Base-by-base conservation (phyloP, 2,888 invertebrate species). In the Odiellus spinosus region DNA sequence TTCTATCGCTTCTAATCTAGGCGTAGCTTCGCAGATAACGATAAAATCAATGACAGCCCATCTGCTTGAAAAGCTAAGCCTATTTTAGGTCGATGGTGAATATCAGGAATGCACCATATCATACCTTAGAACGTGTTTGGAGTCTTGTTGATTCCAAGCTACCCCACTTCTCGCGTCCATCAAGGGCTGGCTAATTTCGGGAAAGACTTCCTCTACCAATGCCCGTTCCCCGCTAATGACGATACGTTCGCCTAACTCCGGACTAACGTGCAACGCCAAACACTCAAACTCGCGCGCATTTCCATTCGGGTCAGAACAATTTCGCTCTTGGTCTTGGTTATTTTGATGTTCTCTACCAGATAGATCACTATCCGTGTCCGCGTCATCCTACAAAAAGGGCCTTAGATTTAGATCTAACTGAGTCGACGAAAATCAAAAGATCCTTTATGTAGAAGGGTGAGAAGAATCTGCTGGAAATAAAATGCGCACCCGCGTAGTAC, bases 201-300 rank as follows among this genome's bases (percentile, higher is more conserved):
- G 71, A 52, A 71, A 71, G 14, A 67, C 78, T 52, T 81, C 82
- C 63, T 81, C 80, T 41, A 82, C 72, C 18, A 85, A 71, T 8
- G 76, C 73, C 36, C 83, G 72, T 58, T 83, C 83, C 0, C 83
- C 85, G 45, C 82, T 82, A 11, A 86, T 71, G 75, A 83, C 80
- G 41, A 86, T 78, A 42, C 83, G 64, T 63, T 83, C 84, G 1
- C 82, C 82, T 32, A 83, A 70, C 63, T 83, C 82, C 0, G 83
- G 83, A 58, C 80, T 80, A 44, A 84, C 76, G 66, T 82, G 80
- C 3, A 85, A 71, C 1, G 82, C 81, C 1, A 84, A 75, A 60
- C 83, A 83, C 63, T 85, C 83, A 68, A 76, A 82, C 53, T 69
- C 67, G 54, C 49, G 45, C 12, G 43, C 45, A 42, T 20, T 46